Evolutionary conservation across 1,140 invertebrate genomes (phyloP).

Genomic region (Drosophila bocqueti): DNA sequence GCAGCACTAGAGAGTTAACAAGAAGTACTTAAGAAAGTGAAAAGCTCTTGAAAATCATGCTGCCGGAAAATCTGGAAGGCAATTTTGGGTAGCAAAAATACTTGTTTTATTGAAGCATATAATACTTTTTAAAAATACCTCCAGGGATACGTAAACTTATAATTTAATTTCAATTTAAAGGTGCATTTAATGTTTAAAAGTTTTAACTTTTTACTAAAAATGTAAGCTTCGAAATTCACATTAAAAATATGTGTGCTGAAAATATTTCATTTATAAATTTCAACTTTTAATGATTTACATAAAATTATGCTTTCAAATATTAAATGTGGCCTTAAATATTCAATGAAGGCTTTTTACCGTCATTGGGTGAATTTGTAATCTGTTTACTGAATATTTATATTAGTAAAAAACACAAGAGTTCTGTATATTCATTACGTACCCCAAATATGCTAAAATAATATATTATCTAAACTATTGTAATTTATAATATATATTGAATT

Average conservation of each 20-base stretch:
- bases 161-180: too few species aligned
- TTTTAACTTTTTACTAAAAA: not conserved
- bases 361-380: not conserved
- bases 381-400: not conserved
- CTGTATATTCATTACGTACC: not conserved
- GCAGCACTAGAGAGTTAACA: constrained; percentile 19
- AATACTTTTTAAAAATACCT: not conserved
- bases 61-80: not conserved
- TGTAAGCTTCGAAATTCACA: not conserved
- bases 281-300: too few species aligned
- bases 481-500: not conserved
- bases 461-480: constrained; percentile 3
- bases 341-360: too few species aligned
- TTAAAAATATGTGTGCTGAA: not conserved
- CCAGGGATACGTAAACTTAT: too few species aligned
- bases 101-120: too few species aligned
- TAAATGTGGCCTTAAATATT: not conserved
- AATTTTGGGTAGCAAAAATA: not conserved
- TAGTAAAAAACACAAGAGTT: not conserved
- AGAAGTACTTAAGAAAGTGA: constrained; percentile 11
- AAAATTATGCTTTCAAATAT: not conserved
- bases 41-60: not conserved
- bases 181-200: too few species aligned
- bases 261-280: not conserved
- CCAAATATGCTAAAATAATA: not conserved